Evolutionary conservation across 2,113 vertebrate species (phyloP), one percentile per base, ranked within the genome.

Genomic region (Parus major): DNA sequence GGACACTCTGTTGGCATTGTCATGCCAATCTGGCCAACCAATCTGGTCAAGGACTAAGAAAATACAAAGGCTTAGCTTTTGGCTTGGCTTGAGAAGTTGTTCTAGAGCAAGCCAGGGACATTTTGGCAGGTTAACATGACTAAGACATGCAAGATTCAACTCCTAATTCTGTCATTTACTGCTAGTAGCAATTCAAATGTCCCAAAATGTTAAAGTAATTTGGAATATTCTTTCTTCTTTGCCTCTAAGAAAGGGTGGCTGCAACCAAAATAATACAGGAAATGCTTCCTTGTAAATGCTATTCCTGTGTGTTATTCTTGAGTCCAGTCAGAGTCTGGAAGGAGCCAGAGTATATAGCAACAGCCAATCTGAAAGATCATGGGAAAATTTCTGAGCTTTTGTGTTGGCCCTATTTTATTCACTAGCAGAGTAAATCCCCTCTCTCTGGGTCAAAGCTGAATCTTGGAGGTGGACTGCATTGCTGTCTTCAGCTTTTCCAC

Each of bases 31-130:
- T 97, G 93, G 91, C 82, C 64, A 65, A 94, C 25, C 91, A 55
- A 33, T 95, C 96, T 97, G 94, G 93, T 90, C 88, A 96, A 96
- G 91, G 80, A 97, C 63, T 94, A 95, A 96, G 90, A 73, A 92
- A 92, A 92, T 86, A 86, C 82, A 82, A 96, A 47, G 24, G 69
- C 60, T 92, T 93, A 96, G 89, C 66, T 96, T 94, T 91, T 66
- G 92, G 72, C 79, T 97, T 95, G 78, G 82, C 84, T 68, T 93
- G 81, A 97, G 76, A 55, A 27, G 20, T 90, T 89, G 64, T 91
- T 97, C 95, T 90, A 91, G 92, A 96, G 71, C 49, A 55, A 83
- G 71, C 91, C 88, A 92, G 86, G 70, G 77, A 96, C 41, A 12
- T 66, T 44, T 70, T 57, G 41, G 36, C 76, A 70, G 50, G 24